Evolutionary conservation across 2,113 vertebrate genomes (phyloP), one percentile per base, ranked within the genome.

Genomic region (Elachura formosa): DNA sequence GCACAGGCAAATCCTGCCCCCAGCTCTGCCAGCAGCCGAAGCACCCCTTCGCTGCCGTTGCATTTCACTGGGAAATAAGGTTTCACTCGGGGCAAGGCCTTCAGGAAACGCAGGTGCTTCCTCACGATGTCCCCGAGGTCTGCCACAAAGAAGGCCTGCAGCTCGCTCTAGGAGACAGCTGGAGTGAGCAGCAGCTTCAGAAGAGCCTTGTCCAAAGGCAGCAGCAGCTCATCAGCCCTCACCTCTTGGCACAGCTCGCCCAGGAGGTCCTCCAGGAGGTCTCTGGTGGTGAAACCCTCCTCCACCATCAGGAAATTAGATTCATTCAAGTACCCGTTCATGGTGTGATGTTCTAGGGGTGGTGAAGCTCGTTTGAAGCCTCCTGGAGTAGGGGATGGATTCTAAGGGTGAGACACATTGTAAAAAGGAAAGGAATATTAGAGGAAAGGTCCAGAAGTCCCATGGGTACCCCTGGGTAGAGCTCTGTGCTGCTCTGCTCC

Each of bases 1-100:
- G 97, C 90, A 85, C 98, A 98, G 92, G 98, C 97, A 92, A 98
- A 98, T 54, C 98, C 98, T 38, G 98, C 92, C 24, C 98, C 98
- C 93, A 98, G 94, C 94, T 98, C 97, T 0, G 98, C 98, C 89
- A 98, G 97, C 76, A 97, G 97, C 94, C 98, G 96, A 5, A 98
- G 83, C 95, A 98, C 98, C 7, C 98, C 98, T 2, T 81, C 96
- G 12, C 97, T 98, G 96, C 96, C 20, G 19, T 98, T 98, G 93
- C 98, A 98, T 93, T 96, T 98, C 2, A 98, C 96, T 0, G 96
- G 73, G 46, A 98, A 98, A 86, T 97, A 98, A 17, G 98, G 98
- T 26, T 91, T 97, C 54, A 98, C 97, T 1, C 97, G 93, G 6
- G 98, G 98, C 87, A 98, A 36, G 68, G 97, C 97, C 96, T 98